Base-by-base conservation (phyloP, 2,888 invertebrate genomes). In the Apoderus coryli region DNA sequence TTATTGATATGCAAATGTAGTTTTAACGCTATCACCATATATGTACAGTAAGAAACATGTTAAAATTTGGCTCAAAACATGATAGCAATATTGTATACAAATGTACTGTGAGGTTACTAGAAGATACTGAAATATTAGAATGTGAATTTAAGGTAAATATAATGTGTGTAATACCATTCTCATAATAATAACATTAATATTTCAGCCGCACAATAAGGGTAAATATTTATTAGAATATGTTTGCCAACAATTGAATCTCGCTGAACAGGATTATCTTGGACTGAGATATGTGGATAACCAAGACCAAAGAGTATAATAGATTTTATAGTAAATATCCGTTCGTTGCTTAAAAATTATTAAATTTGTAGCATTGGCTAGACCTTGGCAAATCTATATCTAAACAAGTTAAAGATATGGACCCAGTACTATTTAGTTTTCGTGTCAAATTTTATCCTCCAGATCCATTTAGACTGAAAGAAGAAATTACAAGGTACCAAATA, bases 381-480 rank as follows among this genome's bases (percentile, higher is more conserved):
- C 65, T 86, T 58, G 81, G 81, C 36, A 88, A 89, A 63, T 74
- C 84, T 44, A 79, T 89, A 55, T 62, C 80, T 44, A 90, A 89
- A 58, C 89, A 90, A 72, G 80, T 89, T 16, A 88, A 85, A 78
- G 92, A 90, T 61, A 73, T 90, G 49, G 80, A 85, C 47, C 86
- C 89, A 37, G 80, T 89, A 50, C 63, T 92, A 36, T 85, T 96
- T 56, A 92, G 90, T 61, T 89, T 96, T 60, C 82, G 95, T 39
- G 88, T 95, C 40, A 95, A 95, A 65, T 96, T 90, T 61, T 96
- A 96, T 59, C 95, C 96, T 10, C 85, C 86, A 33, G 90, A 95
- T 62, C 93, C 95, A 10, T 70, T 85, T 56, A 70, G 85, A 31
- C 64, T 96, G 41, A 88, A 86, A 57, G 95, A 93, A 56, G 86